Evolutionary conservation across 1,140 invertebrate genomes (phyloP).

Genomic region (Zaprionus africanus): DNA sequence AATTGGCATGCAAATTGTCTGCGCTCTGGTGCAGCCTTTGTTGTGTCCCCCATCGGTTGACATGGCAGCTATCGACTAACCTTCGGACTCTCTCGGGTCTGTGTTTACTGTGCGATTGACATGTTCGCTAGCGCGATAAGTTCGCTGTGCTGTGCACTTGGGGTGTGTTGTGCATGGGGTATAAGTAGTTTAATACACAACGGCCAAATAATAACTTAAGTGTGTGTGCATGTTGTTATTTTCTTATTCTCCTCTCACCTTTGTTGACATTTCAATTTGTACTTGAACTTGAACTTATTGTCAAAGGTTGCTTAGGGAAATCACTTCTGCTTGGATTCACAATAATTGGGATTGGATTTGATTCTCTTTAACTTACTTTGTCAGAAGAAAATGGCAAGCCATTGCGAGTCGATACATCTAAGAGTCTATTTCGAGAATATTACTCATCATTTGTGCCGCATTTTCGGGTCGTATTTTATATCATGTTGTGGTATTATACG

Average conservation of each 20-base stretch:
- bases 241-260: not conserved
- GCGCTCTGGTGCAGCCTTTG: constrained; percentile 10
- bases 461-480: too few relatives aligned
- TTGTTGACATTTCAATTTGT: not conserved
- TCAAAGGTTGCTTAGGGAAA: not conserved
- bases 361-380: not conserved
- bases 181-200: not conserved
- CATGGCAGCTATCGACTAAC: constrained; percentile 30
- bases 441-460: too few relatives aligned
- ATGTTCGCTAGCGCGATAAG: constrained; percentile 18
- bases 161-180: not conserved
- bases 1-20: constrained; percentile 35
- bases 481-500: too few relatives aligned
- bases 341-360: not conserved
- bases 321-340: not conserved
- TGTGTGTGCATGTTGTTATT: not conserved
- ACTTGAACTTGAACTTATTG: constrained; percentile 2
- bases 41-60: constrained; percentile 36
- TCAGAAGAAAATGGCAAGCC: too few relatives aligned
- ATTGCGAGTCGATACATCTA: too few relatives aligned
- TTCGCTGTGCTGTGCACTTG: constrained; percentile 3
- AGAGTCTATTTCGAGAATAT: too few relatives aligned
- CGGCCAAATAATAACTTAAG: not conserved
- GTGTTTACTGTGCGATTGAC: constrained; percentile 19
- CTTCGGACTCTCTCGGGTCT: constrained; percentile 11